Conservation (phyloP, 1,140 invertebrate genomes). For the Prorops nasuta region DNA sequence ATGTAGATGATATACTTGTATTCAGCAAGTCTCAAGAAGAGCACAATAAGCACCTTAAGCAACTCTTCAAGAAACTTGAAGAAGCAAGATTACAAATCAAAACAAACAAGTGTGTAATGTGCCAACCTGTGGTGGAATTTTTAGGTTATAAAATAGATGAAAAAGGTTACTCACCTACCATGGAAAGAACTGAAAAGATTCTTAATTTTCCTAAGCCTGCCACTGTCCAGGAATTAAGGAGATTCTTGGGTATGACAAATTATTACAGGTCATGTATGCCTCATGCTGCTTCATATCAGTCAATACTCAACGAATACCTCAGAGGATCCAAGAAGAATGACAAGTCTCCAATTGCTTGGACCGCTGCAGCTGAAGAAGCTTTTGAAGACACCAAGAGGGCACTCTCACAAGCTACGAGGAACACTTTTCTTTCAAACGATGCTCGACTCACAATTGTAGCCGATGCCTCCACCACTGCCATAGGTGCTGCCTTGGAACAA, state of each 20-base stretch:
- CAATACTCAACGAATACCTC: slow-evolving; percentile 13
- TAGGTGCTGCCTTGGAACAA: slow-evolving; percentile 14
- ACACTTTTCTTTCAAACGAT: background rate
- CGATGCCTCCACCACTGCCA: background rate
- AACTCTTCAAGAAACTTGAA: background rate
- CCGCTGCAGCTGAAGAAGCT: slow-evolving; percentile 9
- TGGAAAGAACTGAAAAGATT: slow-evolving; percentile 22
- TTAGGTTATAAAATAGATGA: background rate
- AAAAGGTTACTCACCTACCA: slow-evolving; percentile 6
- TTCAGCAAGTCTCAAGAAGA: slow-evolving; percentile 9
- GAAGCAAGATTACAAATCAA: background rate
- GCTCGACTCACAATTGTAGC: background rate
- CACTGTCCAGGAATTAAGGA: background rate
- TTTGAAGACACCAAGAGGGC: slow-evolving; percentile 28
- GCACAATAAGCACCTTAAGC: slow-evolving; percentile 8
- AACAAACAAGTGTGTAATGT: background rate
- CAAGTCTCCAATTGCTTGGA: slow-evolving; percentile 11
- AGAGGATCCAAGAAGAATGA: slow-evolving; percentile 26
- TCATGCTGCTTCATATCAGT: slow-evolving; percentile 15
- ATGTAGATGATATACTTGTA: slow-evolving; percentile 6
- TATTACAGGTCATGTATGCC: slow-evolving; percentile 10
- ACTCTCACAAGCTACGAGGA: background rate
- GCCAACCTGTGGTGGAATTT: background rate
- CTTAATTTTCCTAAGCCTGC: slow-evolving; percentile 28
- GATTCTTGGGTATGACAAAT: slow-evolving; percentile 13